Conservation (phyloP, 2,888 invertebrate species). For the Oscheius sp. region DNA sequence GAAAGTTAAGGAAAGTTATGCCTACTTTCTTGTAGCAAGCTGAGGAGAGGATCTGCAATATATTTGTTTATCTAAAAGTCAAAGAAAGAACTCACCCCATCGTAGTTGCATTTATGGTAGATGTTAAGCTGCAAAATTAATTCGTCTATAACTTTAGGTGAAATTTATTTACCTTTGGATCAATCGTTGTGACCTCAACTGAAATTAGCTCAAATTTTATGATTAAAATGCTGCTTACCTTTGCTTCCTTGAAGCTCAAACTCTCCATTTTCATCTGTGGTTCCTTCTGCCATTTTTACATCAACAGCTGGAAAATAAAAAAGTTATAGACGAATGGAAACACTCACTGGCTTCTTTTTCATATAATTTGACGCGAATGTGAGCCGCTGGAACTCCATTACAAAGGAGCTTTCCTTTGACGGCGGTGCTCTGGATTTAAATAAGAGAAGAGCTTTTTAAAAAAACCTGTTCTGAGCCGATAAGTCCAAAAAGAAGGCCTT, state of each 20-base stretch:
- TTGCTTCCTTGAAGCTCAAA: slow-evolving; percentile 55
- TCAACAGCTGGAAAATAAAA: slow-evolving; percentile 49
- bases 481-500: slow-evolving; percentile 44
- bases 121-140: slow-evolving; percentile 27
- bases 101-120: slow-evolving; percentile 44
- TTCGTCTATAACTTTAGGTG: too few species aligned
- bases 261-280: slow-evolving; percentile 59
- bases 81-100: slow-evolving; percentile 12
- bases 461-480: slow-evolving; percentile 48
- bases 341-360: slow-evolving; percentile 56
- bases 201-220: too few species aligned
- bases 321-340: neutral
- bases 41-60: slow-evolving; percentile 2
- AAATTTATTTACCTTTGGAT: slow-evolving; percentile 45
- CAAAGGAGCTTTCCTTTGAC: slow-evolving; percentile 60
- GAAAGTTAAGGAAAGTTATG: too few species aligned
- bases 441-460: neutral
- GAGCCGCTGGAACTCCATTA: slow-evolving; percentile 58
- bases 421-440: slow-evolving; percentile 46
- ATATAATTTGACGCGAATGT: slow-evolving; percentile 64
- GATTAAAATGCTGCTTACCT: too few species aligned
- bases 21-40: slow-evolving; percentile 22
- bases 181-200: slow-evolving; percentile 46
- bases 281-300: slow-evolving; percentile 62
- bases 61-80: neutral